phyloP scores from a whole-genome alignment of 2,113 vertebrate genomes.

The Vidua macroura region DNA sequence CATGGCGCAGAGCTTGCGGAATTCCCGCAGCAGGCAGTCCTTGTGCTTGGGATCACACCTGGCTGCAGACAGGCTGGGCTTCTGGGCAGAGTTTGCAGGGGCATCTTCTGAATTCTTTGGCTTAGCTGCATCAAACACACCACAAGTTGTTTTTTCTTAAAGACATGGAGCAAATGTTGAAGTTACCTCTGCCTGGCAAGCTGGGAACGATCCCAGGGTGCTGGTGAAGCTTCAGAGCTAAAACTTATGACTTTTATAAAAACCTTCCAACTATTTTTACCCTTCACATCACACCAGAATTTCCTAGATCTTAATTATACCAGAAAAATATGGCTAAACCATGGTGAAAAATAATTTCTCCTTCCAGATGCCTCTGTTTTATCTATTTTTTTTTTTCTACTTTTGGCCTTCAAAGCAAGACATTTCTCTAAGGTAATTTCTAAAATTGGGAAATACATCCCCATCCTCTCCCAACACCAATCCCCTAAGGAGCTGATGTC shows the following conservation, averaged over 20 bases:
- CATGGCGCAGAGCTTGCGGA: slow-evolving; percentile 90
- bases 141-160: background rate
- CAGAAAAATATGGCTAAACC: background rate
- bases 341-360: background rate
- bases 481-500: background rate
- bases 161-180: accelerated
- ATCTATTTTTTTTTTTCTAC: background rate
- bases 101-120: slow-evolving; percentile 69
- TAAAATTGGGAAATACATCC: accelerated
- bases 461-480: background rate
- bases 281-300: background rate
- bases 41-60: slow-evolving; percentile 88
- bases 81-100: slow-evolving; percentile 52
- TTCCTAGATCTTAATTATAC: background rate
- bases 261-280: background rate
- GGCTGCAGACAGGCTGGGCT: slow-evolving; percentile 76
- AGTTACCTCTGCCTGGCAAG: background rate
- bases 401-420: background rate
- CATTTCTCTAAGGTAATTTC: background rate
- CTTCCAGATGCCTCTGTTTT: background rate
- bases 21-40: slow-evolving; percentile 91
- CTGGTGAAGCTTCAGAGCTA: background rate
- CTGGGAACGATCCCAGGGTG: background rate
- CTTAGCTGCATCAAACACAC: slow-evolving; percentile 64
- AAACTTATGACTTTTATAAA: background rate